Evolutionary conservation across 2,113 vertebrate genomes (phyloP), one percentile per base, ranked within the genome.

Genomic region (Trichechus manatus): DNA sequence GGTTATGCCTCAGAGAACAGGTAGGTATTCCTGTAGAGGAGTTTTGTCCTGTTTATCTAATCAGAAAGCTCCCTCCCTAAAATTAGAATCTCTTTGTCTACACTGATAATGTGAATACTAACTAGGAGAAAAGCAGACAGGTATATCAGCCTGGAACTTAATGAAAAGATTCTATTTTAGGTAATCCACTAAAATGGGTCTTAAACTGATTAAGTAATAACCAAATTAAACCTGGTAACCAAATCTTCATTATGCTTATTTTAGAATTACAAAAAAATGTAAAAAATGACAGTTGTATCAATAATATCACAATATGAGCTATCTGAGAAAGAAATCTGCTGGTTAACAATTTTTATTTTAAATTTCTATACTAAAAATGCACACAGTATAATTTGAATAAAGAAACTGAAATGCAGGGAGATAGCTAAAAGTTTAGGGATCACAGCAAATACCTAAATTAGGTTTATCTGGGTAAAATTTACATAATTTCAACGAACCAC

Each of bases 141-240:
- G 15, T 61, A 17, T 79, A 53, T 66, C 42, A 94, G 78, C 29
- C 63, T 81, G 64, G 29, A 91, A 77, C 27, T 23, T 72, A 85
- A 78, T 53, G 59, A 29, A 59, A 82, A 70, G 56, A 63, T n/a
- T 33, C 50, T 50, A 42, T 47, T 92, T 94, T 25, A 44, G 50
- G 87, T 84, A 59, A 94, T 22, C 36, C 84, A 68, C 27, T 84
- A 82, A 97, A 90, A 72, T 61, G 72, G 42, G 31, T 36, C 78
- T 95, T 89, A 93, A 78, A 50, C 33, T 78, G 72, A 88, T 64
- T 88, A 80, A 85, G 75, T 59, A 79, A 74, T 79, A 79, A 78
- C 74, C 94, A 91, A 74, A 66, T 50, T 85, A 56, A 94, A 86
- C 23, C 29, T 63, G 87, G 25, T 74, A 92, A 80, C 10, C 47